Evolutionary conservation across 2,888 invertebrate genomes (phyloP), one percentile per base, ranked within the genome.

Genomic region (Empis livida): DNA sequence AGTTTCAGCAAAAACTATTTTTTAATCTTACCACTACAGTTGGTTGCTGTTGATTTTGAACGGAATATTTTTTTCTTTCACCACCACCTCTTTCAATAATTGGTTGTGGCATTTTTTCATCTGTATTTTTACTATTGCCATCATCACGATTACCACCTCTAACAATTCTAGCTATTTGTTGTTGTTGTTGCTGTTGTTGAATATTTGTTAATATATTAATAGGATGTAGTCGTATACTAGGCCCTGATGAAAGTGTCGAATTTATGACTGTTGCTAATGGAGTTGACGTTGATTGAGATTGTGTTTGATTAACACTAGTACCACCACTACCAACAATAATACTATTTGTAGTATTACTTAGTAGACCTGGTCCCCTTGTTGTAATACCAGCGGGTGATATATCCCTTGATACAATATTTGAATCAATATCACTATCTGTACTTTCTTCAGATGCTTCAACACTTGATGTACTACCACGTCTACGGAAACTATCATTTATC

Each of bases 381-480:
- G 59, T 54, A 27, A 59, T 43, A 39, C 48, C 49, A 39, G 53
- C 48, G 39, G 64, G 63, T 49, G 62, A 61, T n/a, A 56, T 50
- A 39, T 59, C 63, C 16, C 62, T 57, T 40, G 54, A 57, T 43
- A 46, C 56, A 40, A 53, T 52, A 53, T 54, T 56, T 54, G 62
- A 54, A 54, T 68, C 70, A 44, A 59, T 59, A 54, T 69, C 70
- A 51, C 67, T 64, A 54, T 69, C 69, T 59, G 68, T 69, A 57
- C 68, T 69, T 48, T 68, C 70, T 54, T 68, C 68, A 8, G 68
- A 67, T 52, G 66, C 65, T 46, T 68, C 69, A 13, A 62, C 64
- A 13, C 69, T 70, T 10, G 70, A 69, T 32, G 63, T 67, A 54
- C 70, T 69, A 49, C 66, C 67, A 17, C 68, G 61, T 46, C 68